Base-by-base conservation (phyloP, 2,888 invertebrate genomes). In the Orchesellides sinensis region DNA sequence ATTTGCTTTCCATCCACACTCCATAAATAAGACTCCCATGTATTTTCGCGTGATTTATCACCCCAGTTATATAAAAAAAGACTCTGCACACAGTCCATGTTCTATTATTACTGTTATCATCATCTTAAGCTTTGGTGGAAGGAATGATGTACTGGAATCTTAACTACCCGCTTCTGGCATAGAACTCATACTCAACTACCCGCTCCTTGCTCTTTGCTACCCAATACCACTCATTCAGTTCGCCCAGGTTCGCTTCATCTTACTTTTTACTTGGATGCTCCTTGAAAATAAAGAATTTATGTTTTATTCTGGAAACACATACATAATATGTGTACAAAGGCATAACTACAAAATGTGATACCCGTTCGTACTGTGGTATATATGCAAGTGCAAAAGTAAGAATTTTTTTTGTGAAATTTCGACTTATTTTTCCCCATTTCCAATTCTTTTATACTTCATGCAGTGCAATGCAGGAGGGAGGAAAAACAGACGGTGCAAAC, bases 401-500 rank as follows among this genome's bases (percentile, higher is more conserved):
- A 79, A 35, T 80, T 72, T 80, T n/a, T n/a, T 79, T 54, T 52
- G 47, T 27, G 32, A 25, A 80, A 80, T 73, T 73, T 80, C 80
- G 73, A 80, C 68, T 73, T 80, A 65, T 72, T 70, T 72, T 73
- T 56, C 56, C 56, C 73, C 72, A 49, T 52, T 79, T 66, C 80
- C 73, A 80, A 63, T 80, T 73, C 66, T 77, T 45, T 35, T 73
- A 32, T 21, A 35, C 27, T 23, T 29, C 73, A 80, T 80, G 54
- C 73, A 69, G 73, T 70, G 23, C 25, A 79, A n/a, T n/a, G 70
- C 17, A 23, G 27, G 59, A 59, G 65, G 70, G 63, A 70, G 69
- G 63, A 79, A 65, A 72, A 79, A 72, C 79, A 79, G 79, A 79
- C 79, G 79, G 79, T 79, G 79, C 79, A 40, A 72, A 79, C 54